Base-by-base conservation (phyloP, 2,797 vertebrate species). In the Mionectes olivaceus region DNA sequence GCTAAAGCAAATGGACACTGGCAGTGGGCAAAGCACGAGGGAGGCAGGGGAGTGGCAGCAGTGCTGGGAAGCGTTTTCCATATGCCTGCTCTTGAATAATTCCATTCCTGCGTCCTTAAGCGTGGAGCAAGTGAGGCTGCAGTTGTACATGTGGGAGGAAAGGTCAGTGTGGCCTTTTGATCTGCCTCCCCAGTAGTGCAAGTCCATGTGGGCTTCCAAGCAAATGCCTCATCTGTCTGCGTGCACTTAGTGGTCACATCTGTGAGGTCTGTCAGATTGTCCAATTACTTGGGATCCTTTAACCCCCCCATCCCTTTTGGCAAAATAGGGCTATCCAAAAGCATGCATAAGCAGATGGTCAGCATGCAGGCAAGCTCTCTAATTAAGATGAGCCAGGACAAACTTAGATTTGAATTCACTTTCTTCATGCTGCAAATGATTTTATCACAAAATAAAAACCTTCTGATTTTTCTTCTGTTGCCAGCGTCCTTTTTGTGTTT, bases 351-450 rank as follows among this genome's bases (percentile, higher is more conserved):
- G 68, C 90, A 96, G 70, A 74, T 88, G 80, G 61, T 75, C 87
- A 94, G 83, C 78, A 76, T 84, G 76, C 56, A 71, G 84, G 68
- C 95, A 88, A 35, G 53, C 84, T 83, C 64, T 65, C 68, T 77
- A 78, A 92, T 73, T 88, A 88, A 88, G 59, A 73, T 37, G 39
- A 96, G 43, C 79, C 61, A 53, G 43, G 69, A 83, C 87, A 61
- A 87, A 91, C 70, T 84, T 85, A 35, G 86, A 75, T 93, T 75
- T 88, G 47, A 94, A 86, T 85, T 96, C 32, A 94, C 68, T 87
- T 95, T 56, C 86, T 92, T 95, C 79, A 87, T 89, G 39, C 92
- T 92, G 91, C 69, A 94, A 83, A 89, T 93, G 64, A 89, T 89
- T 96, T 87, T 87, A 85, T 83, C 89, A 76, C 35, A n/a, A 78